Conservation (phyloP, 2,888 invertebrate genomes). For the Caenorhabditis wallacei region DNA sequence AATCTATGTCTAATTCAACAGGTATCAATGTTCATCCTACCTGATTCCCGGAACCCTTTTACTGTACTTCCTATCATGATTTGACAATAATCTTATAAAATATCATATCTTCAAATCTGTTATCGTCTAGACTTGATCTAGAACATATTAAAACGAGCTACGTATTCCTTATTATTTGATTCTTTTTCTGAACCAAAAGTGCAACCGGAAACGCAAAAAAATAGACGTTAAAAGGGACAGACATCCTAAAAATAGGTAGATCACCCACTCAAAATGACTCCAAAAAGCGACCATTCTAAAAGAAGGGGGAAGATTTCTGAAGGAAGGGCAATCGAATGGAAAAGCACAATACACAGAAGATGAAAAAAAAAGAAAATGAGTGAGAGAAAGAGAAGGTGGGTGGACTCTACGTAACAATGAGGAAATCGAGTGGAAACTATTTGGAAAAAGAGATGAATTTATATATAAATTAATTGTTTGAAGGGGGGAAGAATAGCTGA, state of each 20-base stretch:
- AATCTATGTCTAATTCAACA: no score
- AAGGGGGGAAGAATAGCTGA: neutral
- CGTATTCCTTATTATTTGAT: conserved; percentile 32
- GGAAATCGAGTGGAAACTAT: conserved; percentile 29
- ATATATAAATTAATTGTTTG: neutral
- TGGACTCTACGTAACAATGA: conserved; percentile 24
- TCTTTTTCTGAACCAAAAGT: conserved; percentile 1
- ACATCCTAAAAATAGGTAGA: conserved; percentile 22
- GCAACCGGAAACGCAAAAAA: conserved; percentile 1
- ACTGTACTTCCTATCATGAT: neutral
- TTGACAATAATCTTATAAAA: neutral
- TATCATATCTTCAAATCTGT: neutral
- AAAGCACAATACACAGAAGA: conserved; percentile 26
- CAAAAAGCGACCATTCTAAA: conserved; percentile 19
- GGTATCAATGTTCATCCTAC: no score
- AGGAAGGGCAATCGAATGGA: conserved; percentile 10
- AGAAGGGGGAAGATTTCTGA: neutral
- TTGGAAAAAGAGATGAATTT: conserved; percentile 8
- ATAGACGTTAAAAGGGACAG: neutral
- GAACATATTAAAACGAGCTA: no score
- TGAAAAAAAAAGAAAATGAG: conserved; percentile 17
- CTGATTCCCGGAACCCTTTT: no score
- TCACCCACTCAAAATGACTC: conserved; percentile 40
- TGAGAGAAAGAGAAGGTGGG: neutral
- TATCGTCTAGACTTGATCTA: conserved; percentile 2